A percentile compares a stretch with the other conserved stretches of the same genome.
Conservation (phyloP, 2,797 vertebrate genomes). For the Myiothlypis coronata region DNA sequence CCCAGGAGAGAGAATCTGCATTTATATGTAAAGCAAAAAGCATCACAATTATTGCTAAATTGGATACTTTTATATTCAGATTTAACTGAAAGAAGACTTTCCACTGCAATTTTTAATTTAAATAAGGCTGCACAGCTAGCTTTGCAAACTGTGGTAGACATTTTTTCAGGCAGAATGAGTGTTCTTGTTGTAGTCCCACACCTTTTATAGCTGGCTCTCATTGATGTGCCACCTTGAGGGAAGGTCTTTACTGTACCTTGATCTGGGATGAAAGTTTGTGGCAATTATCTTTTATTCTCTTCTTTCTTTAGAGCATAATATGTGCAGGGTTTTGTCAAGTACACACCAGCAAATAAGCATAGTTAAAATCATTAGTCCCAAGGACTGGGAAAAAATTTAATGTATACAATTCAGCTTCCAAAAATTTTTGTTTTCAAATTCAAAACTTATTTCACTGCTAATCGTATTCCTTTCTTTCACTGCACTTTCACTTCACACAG, state of each 20-base stretch:
- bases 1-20: neutral
- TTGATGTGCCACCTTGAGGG: neutral
- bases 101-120: neutral
- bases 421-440: neutral
- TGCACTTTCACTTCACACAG: neutral
- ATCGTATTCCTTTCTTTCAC: neutral
- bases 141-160: neutral
- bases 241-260: slow-evolving; percentile 17
- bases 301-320: neutral
- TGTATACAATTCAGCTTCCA: neutral
- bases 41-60: neutral
- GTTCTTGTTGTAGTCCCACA: neutral
- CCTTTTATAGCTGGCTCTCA: neutral
- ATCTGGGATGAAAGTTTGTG: neutral
- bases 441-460: neutral
- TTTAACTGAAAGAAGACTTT: neutral
- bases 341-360: neutral
- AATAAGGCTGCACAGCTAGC: neutral
- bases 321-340: neutral
- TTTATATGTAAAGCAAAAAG: neutral
- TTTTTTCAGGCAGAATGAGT: neutral
- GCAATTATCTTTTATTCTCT: neutral
- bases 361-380: neutral
- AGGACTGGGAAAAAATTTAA: neutral
- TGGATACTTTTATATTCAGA: neutral